Base-by-base conservation (phyloP, 1,140 invertebrate genomes). In the Lycorma delicatula region DNA sequence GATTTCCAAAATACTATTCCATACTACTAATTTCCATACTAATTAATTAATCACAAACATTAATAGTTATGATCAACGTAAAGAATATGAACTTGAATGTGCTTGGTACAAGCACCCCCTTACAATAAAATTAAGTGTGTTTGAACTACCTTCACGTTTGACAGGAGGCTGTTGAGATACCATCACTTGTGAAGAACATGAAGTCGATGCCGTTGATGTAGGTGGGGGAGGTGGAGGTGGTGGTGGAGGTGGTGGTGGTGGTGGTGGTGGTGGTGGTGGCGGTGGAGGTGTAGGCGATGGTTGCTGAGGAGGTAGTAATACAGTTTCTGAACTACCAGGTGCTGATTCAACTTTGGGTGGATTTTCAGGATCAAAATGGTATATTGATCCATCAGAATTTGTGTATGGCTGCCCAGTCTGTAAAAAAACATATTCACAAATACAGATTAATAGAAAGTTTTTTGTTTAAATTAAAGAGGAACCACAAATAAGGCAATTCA, bases 301-400 rank as follows among this genome's bases (percentile, higher is more conserved):
- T 3, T 16, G 13, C 3, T 16, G 41, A 12, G n/a, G 16, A 7
- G 41, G 7, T 2, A 20, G 16, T 44, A 20, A 3, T 22, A 44
- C 41, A 4, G 3, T 44, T 18, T 44, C 11, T 41, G 36, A 13
- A 41, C 36, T 41, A 41, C 20, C 36, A 44, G 23, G 6, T 16
- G 13, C 2, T 16, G 41, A 44, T 1, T 44, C 41, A 3, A 44
- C 41, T 9, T 22, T 16, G n/a, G 60, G 62, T 59, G 81, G 79
- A 68, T 85, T 86, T 31, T 77, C 76, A 31, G 86, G 85, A 68
- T 87, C 83, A 68, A 81, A 87, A 55, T 83, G 83, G 68, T 89
- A 89, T 31, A 85, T 75, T 25, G 81, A 79, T 50, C 82, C 82
- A 72, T 85, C 82, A 60, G 75, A 68, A 72, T 85, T 85, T 65